These are phyloP conservation scores for Zapus hudsonius DNA, from an alignment of 2,113 vertebrate genomes.

Conservation along the genomic window DNA sequence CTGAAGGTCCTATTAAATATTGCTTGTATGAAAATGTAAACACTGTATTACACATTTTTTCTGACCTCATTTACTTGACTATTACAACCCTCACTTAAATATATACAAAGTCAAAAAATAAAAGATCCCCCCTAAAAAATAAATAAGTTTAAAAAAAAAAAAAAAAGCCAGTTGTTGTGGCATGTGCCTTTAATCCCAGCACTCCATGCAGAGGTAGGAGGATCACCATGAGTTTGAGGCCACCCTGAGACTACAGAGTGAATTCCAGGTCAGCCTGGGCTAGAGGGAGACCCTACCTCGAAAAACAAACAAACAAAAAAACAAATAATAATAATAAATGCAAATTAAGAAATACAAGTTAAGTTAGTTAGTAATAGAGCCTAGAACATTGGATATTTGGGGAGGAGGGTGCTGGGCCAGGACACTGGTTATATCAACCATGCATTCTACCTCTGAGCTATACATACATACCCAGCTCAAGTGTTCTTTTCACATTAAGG, in stretches of 20 bases:
- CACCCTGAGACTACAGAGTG: too few relatives aligned
- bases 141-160: too few relatives aligned
- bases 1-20: constrained; percentile 31
- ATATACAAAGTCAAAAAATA: not conserved
- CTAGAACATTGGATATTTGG: not conserved
- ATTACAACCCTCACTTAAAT: constrained; percentile 26
- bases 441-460: not conserved
- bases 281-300: too few relatives aligned
- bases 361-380: not conserved
- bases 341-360: not conserved
- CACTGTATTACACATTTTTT: not conserved
- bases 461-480: not conserved
- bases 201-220: too few relatives aligned
- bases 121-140: too few relatives aligned
- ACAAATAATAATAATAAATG: too few relatives aligned
- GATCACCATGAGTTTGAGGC: too few relatives aligned
- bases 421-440: not conserved
- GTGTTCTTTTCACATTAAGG: not conserved
- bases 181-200: too few relatives aligned
- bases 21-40: constrained; percentile 25
- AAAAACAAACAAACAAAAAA: too few relatives aligned
- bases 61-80: not conserved
- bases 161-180: too few relatives aligned
- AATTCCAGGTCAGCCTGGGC: too few relatives aligned
- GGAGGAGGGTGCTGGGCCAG: too few relatives aligned